These are phyloP conservation scores for Pseudopodoces humilis DNA, from an alignment of 2,113 vertebrate genomes.

Conservation along the genomic window DNA sequence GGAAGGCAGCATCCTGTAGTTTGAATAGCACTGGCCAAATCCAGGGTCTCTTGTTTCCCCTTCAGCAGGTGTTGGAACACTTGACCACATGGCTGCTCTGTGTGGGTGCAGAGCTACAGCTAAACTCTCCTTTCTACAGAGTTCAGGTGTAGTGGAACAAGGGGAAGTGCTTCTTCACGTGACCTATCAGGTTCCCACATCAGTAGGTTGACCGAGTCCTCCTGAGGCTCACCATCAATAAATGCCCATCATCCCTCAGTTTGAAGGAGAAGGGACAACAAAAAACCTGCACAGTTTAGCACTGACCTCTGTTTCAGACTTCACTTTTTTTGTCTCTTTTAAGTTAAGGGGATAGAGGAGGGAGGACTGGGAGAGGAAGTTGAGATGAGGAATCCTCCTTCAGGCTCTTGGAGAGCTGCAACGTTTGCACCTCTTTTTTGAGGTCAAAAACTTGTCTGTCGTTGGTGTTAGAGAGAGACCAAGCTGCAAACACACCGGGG, in stretches of 20 bases:
- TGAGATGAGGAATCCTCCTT: not conserved
- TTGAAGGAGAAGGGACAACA: not conserved
- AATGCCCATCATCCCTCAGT: not conserved
- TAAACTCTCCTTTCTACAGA: not conserved
- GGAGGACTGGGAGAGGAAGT: not conserved
- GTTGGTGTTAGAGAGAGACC: not conserved
- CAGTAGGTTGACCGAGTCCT: not conserved
- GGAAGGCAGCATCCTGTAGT: not conserved
- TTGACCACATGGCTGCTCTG: not conserved
- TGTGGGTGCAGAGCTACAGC: not conserved
- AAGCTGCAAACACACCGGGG: not conserved
- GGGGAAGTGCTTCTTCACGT: not conserved
- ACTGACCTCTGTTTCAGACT: not conserved
- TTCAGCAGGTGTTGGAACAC: not conserved
- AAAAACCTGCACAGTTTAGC: not conserved
- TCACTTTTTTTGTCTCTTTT: not conserved
- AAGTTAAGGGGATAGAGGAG: not conserved
- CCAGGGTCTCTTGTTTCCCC: not conserved
- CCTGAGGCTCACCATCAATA: not conserved
- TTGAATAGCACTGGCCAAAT: not conserved
- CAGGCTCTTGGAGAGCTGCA: not conserved
- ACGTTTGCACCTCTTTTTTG: not conserved
- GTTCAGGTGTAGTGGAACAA: not conserved
- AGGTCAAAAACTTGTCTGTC: not conserved
- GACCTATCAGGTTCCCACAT: not conserved